These are phyloP conservation scores for Brachystomella parvula DNA, from an alignment of 1,140 invertebrate genomes.

Conservation along the genomic window DNA sequence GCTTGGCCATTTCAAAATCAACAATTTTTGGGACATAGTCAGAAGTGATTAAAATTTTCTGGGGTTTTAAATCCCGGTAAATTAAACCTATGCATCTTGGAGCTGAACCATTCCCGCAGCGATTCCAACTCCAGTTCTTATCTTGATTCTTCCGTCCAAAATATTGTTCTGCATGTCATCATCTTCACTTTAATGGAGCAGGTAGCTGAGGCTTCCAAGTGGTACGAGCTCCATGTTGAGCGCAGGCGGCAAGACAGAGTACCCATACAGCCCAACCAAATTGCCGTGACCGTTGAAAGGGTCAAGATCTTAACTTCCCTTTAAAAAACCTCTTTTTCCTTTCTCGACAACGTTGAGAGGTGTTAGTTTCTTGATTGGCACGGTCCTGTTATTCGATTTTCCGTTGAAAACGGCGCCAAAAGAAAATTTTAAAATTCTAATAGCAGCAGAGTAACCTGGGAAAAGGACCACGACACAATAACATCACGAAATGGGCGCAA, in stretches of 20 bases:
- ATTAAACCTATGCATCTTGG: constrained; percentile 18
- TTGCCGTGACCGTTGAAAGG: constrained; percentile 16
- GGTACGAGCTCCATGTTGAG: constrained; percentile 22
- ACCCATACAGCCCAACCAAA: constrained; percentile 9
- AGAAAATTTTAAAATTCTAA: too few species aligned
- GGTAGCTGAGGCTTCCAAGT: constrained; percentile 16
- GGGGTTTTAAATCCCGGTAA: constrained; percentile 22
- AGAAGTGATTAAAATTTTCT: constrained; percentile 16
- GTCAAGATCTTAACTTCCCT: constrained; percentile 16
- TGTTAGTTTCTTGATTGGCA: constrained; percentile 23
- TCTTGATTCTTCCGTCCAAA: constrained; percentile 21
- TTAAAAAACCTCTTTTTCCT: constrained; percentile 9
- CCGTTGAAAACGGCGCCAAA: constrained; percentile 26
- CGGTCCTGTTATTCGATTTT: not conserved
- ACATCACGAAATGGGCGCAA: too few species aligned
- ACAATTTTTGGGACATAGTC: constrained; percentile 18
- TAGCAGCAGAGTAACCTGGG: too few species aligned
- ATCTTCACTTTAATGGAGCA: constrained; percentile 19
- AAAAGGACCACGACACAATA: too few species aligned
- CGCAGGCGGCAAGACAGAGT: not conserved
- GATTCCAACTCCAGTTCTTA: constrained; percentile 7
- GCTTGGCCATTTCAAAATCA: constrained; percentile 16
- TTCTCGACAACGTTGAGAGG: not conserved
- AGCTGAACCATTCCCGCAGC: constrained; percentile 19
- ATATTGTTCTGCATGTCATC: constrained; percentile 16